Evolutionary conservation across 2,888 invertebrate genomes (phyloP).

Genomic region (Agrenia bidenticulata): DNA sequence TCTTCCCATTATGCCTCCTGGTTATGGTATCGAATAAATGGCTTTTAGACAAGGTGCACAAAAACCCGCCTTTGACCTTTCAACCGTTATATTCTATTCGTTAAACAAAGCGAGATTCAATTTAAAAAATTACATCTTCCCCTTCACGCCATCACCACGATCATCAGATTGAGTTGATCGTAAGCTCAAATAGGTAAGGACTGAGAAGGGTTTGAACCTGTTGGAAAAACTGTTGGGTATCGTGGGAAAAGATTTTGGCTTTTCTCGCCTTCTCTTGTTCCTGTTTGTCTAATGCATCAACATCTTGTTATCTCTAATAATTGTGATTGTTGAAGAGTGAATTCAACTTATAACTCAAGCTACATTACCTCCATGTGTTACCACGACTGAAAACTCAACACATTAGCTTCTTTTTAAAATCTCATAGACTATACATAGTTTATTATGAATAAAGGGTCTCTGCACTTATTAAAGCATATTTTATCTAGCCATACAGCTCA

Average conservation of each 20-base stretch:
- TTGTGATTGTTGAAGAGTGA: slow-evolving; percentile 15
- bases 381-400: too few species aligned
- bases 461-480: background rate
- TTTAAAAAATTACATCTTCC: slow-evolving; percentile 2
- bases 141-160: background rate
- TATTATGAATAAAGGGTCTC: too few species aligned
- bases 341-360: background rate
- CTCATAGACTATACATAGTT: too few species aligned
- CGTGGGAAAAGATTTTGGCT: slow-evolving; percentile 27
- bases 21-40: too few species aligned
- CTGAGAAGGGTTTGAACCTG: slow-evolving; percentile 12
- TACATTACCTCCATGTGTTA: background rate
- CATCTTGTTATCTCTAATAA: slow-evolving; percentile 31
- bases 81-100: slow-evolving; percentile 17
- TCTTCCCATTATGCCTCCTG: too few species aligned
- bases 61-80: slow-evolving; percentile 15
- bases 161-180: background rate
- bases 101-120: slow-evolving; percentile 12
- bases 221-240: slow-evolving; percentile 20
- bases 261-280: slow-evolving; percentile 18
- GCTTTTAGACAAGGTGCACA: too few species aligned
- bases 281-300: slow-evolving; percentile 34
- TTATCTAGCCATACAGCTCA: too few species aligned
- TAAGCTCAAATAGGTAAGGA: background rate
- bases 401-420: too few species aligned